These are phyloP conservation scores for Poeciliopsis turneri DNA, from an alignment of 2,797 vertebrate species.

Conservation along the genomic window DNA sequence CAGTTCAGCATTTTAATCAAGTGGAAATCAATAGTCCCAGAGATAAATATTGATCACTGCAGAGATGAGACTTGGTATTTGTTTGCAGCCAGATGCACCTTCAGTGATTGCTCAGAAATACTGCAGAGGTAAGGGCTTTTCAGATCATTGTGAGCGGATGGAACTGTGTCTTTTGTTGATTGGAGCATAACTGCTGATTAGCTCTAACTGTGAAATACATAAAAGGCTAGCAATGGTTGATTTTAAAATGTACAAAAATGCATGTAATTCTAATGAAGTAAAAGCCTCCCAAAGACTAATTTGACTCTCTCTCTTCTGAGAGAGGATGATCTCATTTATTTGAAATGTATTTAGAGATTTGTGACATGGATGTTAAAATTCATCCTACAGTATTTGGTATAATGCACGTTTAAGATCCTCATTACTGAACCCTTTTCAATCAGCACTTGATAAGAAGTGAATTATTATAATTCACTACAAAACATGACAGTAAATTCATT, in stretches of 20 bases:
- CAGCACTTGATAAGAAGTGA: neutral
- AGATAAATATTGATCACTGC: conserved; percentile 64
- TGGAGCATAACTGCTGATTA: neutral
- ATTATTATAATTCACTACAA: neutral
- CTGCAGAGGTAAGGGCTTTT: neutral
- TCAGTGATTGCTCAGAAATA: neutral
- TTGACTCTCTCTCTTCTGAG: no score
- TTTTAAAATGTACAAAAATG: neutral
- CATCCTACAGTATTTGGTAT: neutral
- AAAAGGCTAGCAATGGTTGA: neutral
- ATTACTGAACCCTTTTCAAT: neutral
- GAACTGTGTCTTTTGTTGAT: neutral
- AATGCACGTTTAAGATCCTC: neutral
- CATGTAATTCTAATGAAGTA: neutral
- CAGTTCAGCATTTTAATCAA: conserved; percentile 61
- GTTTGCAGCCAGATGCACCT: conserved; percentile 11
- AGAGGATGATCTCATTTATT: neutral
- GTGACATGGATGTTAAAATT: neutral
- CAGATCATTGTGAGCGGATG: neutral
- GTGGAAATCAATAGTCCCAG: conserved; percentile 56
- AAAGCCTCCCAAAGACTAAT: neutral
- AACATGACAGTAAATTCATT: neutral
- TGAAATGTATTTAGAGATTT: no score
- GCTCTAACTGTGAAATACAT: neutral
- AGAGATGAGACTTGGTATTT: conserved; percentile 33